Base-by-base conservation (phyloP, 1,140 invertebrate genomes). In the Drosophila ficusphila region DNA sequence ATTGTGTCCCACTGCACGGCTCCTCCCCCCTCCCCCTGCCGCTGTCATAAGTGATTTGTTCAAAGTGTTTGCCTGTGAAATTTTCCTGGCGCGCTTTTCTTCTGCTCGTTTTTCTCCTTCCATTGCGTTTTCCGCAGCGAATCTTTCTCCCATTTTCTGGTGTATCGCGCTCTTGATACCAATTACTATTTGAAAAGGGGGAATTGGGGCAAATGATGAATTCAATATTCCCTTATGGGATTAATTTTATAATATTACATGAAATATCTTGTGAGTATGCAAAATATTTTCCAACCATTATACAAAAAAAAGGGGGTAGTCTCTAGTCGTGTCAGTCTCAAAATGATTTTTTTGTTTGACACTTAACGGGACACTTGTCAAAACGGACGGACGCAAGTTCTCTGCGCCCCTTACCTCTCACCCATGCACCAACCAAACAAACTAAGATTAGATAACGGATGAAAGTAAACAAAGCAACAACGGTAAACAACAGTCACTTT, bases 21-120 rank as follows among this genome's bases (percentile, higher is more conserved):
- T n/a, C n/a, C n/a, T n/a, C 7, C 34, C 8, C 25, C n/a, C 19
- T 3, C 36, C 18, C 5, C 9, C 36, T 5, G 2, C 25, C 16
- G 11, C 46, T 77, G 72, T 81, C 81, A 86, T 81, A 86, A 86
- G 76, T 70, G 81, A 79, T 86, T 86, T 86, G 75, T 76, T 73
- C 76, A 86, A 79, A 76, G 76, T 86, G 81, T 85, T 61, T 72
- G 64, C 39, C 58, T 76, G 57, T 68, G 75, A 61, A 51, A 85
- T 72, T 81, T 44, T 61, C 23, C 21, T 68, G 73, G 72, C 57
- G 61, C 78, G 54, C 56, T 77, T 77, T 74, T 49, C 54, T 72
- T 57, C 31, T 16, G 11, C 27, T 51, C 11, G 33, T 16, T 3
- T 42, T 52, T 56, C 44, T 48, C 9, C 12, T 34, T 34, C n/a